These are phyloP conservation scores for Cettia cetti DNA, from an alignment of 2,113 vertebrate species.

Conservation along the genomic window DNA sequence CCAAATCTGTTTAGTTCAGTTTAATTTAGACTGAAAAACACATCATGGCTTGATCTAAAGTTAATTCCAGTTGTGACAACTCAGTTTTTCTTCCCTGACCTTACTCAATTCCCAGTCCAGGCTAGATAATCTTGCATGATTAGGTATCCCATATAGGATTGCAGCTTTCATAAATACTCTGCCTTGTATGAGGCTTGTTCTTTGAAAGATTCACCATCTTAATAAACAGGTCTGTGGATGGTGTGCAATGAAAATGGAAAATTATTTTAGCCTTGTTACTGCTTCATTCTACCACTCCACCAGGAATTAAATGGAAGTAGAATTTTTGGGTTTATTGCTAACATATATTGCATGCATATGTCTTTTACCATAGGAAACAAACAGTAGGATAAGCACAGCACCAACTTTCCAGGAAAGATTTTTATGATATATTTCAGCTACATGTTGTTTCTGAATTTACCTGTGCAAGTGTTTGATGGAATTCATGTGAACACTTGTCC, in stretches of 20 bases:
- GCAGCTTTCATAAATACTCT: not conserved
- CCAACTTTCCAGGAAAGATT: not conserved
- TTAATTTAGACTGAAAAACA: not conserved
- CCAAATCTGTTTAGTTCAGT: not conserved
- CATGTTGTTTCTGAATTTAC: not conserved
- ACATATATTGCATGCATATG: not conserved
- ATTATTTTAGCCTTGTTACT: not conserved
- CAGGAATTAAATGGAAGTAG: not conserved
- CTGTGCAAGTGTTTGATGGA: not conserved
- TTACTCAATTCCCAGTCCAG: not conserved
- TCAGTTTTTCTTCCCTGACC: not conserved
- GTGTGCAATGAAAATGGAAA: not conserved
- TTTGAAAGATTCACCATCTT: not conserved
- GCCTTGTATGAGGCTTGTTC: not conserved
- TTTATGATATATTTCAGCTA: not conserved
- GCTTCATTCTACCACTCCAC: not conserved
- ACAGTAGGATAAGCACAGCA: not conserved
- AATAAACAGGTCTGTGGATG: not conserved
- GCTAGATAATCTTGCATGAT: not conserved
- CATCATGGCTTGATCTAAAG: not conserved
- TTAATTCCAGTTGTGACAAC: not conserved
- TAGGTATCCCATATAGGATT: not conserved
- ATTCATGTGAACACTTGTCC: not conserved
- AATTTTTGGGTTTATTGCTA: not conserved
- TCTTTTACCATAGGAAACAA: not conserved